A percentile compares a stretch with the other conserved stretches of the same genome.
Conservation (phyloP, 2,888 invertebrate species). For the Norana najaformis region DNA sequence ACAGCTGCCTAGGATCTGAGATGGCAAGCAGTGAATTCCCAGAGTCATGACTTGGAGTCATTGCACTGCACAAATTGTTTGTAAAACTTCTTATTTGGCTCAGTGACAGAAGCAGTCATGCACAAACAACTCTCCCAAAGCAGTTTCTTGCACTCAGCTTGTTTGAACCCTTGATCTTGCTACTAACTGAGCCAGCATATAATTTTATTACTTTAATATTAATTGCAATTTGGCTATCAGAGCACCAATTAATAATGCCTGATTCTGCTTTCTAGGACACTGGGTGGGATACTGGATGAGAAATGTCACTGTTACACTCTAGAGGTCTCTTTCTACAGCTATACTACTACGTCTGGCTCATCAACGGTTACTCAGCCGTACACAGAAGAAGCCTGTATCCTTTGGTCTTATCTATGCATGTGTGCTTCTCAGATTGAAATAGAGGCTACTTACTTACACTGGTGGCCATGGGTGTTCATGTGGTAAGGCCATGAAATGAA, state of each 20-base stretch:
- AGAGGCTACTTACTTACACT: too few relatives aligned
- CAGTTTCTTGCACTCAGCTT: too few relatives aligned
- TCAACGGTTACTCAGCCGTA: conserved; percentile 75
- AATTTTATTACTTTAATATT: neutral
- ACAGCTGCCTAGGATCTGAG: neutral
- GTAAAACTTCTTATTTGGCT: neutral
- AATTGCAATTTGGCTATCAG: neutral
- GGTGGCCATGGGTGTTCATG: too few relatives aligned
- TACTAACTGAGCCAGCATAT: too few relatives aligned
- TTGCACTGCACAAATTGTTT: neutral
- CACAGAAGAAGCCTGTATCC: conserved; percentile 94
- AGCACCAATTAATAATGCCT: neutral
- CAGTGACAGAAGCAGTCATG: too few relatives aligned
- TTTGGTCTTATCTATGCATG: conserved; percentile 61
- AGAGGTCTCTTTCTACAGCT: conserved; percentile 89
- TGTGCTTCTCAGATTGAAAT: too few relatives aligned
- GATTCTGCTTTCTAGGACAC: conserved; percentile 55
- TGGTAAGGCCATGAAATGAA: too few relatives aligned
- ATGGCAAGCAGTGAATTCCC: neutral
- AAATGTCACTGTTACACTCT: conserved; percentile 85
- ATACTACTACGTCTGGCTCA: conserved; percentile 68
- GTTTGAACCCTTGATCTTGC: too few relatives aligned
- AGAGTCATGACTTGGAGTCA: neutral
- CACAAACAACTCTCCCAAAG: too few relatives aligned
- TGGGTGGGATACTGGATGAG: conserved; percentile 70